Conservation (phyloP, 2,113 vertebrate genomes). For the Chionis minor region DNA sequence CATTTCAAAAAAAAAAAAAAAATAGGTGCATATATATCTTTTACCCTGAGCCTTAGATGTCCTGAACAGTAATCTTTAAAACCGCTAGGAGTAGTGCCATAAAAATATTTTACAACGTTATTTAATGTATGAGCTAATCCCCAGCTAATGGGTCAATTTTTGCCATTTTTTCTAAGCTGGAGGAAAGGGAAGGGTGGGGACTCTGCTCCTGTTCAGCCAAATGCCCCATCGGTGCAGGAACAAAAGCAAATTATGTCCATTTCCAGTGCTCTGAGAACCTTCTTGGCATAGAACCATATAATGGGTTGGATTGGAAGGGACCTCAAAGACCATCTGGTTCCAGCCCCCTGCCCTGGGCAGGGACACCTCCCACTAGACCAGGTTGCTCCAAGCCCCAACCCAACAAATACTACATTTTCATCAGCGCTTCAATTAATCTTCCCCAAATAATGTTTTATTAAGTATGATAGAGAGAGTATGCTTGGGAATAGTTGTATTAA, state of each 20-base stretch:
- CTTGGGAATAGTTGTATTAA: not conserved
- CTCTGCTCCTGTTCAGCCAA: not conserved
- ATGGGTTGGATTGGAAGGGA: not conserved
- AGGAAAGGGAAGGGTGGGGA: not conserved
- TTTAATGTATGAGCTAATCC: slow-evolving; percentile 54
- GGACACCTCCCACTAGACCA: not conserved
- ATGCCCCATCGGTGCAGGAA: not conserved
- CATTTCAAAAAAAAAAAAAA: not conserved
- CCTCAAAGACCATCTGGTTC: not conserved
- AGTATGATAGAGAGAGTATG: no score
- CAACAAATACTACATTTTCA: not conserved
- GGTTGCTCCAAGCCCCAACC: not conserved
- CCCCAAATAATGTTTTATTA: not conserved
- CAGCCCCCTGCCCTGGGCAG: not conserved
- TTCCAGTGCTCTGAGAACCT: not conserved
- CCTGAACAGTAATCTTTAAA: slow-evolving; percentile 38
- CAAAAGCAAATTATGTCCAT: not conserved
- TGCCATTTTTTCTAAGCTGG: not conserved
- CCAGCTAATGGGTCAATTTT: slow-evolving; percentile 48
- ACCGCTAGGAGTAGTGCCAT: not conserved
- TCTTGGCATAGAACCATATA: not conserved
- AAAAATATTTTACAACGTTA: slow-evolving; percentile 25
- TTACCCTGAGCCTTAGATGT: slow-evolving; percentile 37
- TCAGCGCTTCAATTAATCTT: not conserved
- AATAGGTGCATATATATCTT: not conserved